phyloP scores from a whole-genome alignment of 2,113 vertebrate species.

The Telmatochromis brichardi region DNA sequence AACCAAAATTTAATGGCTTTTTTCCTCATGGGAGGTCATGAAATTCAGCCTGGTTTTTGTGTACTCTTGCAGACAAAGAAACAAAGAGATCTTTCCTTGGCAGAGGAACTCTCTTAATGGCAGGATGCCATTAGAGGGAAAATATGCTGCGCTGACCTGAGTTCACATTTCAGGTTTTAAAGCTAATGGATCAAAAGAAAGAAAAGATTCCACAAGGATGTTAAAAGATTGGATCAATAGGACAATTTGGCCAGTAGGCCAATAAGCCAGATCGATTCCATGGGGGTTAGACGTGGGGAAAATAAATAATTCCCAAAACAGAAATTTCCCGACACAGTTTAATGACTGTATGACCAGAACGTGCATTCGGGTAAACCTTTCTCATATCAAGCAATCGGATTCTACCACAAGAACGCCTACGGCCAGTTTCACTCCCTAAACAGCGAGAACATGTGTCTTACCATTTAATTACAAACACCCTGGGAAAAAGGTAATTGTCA shows the following conservation, averaged over 20 bases:
- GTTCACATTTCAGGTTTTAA: neutral
- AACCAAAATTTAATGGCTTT: neutral
- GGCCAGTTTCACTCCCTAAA: neutral
- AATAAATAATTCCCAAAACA: neutral
- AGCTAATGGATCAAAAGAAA: conserved; percentile 13
- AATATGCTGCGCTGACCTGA: neutral
- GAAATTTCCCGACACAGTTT: neutral
- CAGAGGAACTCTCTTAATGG: neutral
- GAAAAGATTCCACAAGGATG: neutral
- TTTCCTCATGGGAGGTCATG: neutral
- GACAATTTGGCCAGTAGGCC: neutral
- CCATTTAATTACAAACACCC: neutral
- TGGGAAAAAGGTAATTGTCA: neutral
- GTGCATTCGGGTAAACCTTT: neutral
- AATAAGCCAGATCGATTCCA: neutral
- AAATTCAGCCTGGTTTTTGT: neutral
- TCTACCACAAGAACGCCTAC: neutral
- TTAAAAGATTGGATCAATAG: conserved; percentile 19
- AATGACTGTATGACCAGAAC: neutral
- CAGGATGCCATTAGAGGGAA: neutral
- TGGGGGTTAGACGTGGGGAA: neutral
- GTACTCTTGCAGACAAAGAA: neutral
- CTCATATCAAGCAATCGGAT: neutral
- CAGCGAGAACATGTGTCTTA: neutral
- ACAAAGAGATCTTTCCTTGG: neutral